phyloP scores from a whole-genome alignment of 2,888 invertebrate genomes.

The Podabrus alpinus region DNA sequence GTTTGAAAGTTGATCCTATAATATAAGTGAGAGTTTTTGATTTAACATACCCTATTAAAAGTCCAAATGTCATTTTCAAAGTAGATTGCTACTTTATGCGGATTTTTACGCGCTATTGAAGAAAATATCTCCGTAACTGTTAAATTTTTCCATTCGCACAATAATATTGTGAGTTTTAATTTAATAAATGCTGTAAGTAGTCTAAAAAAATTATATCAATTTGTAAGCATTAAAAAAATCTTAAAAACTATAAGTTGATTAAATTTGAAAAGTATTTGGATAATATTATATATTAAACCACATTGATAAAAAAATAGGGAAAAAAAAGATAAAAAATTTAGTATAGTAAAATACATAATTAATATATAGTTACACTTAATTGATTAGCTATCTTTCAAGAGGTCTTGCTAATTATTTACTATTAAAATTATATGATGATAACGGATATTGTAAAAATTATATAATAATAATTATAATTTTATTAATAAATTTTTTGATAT shows the following conservation, averaged over 20 bases:
- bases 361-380: not conserved
- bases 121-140: constrained; percentile 64
- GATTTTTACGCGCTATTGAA: constrained; percentile 58
- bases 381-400: not conserved
- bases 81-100: constrained; percentile 71
- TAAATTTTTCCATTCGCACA: constrained; percentile 59
- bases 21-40: not conserved
- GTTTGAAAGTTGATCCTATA: too few species aligned
- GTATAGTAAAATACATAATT: not conserved
- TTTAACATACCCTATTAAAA: constrained; percentile 63
- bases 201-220: too few species aligned
- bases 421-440: not conserved
- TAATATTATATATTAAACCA: not conserved
- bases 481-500: too few species aligned
- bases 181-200: not conserved
- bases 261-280: not conserved
- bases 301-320: too few species aligned
- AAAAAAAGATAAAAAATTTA: too few species aligned
- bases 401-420: not conserved
- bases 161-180: not conserved
- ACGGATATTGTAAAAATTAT: not conserved
- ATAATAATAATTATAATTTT: not conserved
- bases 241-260: not conserved
- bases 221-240: not conserved
- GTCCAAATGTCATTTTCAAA: constrained; percentile 71